Conservation (phyloP, 2,797 vertebrate species). For the Sciaenops ocellatus region DNA sequence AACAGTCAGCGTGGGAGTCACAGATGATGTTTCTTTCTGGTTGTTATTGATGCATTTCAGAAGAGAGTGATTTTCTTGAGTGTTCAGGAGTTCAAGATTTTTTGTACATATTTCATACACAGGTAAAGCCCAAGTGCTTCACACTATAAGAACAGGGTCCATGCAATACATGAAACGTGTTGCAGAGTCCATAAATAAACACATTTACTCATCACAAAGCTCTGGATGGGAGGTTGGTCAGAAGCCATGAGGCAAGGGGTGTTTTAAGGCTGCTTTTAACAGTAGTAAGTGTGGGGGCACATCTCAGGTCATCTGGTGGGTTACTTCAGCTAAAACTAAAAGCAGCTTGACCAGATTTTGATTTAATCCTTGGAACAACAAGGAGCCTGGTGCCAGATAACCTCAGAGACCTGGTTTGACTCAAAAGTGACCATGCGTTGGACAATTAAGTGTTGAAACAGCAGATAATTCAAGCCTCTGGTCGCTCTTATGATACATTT, state of each 20-base stretch:
- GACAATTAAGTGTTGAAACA: neutral
- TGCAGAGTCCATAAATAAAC: neutral
- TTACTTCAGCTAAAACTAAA: conserved; percentile 14
- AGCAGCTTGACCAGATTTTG: conserved; percentile 1
- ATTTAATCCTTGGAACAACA: conserved; percentile 9
- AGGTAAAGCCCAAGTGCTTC: neutral
- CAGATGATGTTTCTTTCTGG: neutral
- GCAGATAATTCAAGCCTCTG: neutral
- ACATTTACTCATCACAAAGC: neutral
- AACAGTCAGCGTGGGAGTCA: neutral
- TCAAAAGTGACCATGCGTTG: neutral
- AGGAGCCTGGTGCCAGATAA: neutral
- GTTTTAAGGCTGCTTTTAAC: conserved; percentile 12
- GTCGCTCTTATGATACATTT: neutral
- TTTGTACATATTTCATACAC: neutral
- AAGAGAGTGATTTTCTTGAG: neutral
- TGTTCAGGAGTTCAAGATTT: neutral
- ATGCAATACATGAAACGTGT: neutral
- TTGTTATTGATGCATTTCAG: neutral
- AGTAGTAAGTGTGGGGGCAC: conserved; percentile 5
- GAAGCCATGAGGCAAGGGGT: neutral
- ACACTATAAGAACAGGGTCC: neutral
- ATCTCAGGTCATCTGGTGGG: conserved; percentile 12
- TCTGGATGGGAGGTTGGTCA: neutral
- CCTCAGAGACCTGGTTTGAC: neutral